Evolutionary conservation across 2,113 vertebrate genomes (phyloP).

Genomic region (Pedionomus torquatus): DNA sequence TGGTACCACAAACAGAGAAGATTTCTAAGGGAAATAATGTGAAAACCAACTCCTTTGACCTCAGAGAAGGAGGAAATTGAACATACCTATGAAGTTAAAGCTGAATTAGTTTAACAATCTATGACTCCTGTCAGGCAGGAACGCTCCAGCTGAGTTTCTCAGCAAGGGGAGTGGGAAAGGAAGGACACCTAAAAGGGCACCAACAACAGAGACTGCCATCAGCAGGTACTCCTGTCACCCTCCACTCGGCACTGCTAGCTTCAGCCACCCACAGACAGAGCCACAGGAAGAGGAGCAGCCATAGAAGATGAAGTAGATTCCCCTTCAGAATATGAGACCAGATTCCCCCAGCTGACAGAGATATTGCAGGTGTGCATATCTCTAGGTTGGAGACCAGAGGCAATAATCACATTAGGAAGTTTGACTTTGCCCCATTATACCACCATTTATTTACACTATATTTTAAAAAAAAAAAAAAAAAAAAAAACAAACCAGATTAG

Average conservation of each 20-base stretch:
- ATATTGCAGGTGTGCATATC: neutral
- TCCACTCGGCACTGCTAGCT: neutral
- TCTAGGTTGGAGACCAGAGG: neutral
- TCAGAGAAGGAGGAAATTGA: neutral
- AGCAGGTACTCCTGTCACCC: neutral
- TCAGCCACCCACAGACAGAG: neutral
- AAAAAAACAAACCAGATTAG: neutral
- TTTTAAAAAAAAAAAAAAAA: neutral
- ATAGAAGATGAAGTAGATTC: neutral
- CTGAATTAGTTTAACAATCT: neutral
- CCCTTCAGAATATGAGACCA: neutral
- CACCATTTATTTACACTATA: neutral
- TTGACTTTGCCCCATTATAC: neutral
- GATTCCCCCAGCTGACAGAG: accelerated
- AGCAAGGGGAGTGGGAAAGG: neutral
- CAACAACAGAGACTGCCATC: neutral
- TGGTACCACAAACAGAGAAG: neutral
- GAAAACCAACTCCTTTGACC: neutral
- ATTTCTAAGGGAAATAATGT: neutral
- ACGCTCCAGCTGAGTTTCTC: neutral
- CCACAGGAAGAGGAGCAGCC: neutral
- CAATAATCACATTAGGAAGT: neutral
- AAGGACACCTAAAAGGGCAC: neutral
- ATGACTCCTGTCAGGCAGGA: neutral
- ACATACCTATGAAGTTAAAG: neutral